These are phyloP conservation scores for Epinotia demarniana DNA, from an alignment of 2,888 invertebrate genomes.

Conservation along the genomic window DNA sequence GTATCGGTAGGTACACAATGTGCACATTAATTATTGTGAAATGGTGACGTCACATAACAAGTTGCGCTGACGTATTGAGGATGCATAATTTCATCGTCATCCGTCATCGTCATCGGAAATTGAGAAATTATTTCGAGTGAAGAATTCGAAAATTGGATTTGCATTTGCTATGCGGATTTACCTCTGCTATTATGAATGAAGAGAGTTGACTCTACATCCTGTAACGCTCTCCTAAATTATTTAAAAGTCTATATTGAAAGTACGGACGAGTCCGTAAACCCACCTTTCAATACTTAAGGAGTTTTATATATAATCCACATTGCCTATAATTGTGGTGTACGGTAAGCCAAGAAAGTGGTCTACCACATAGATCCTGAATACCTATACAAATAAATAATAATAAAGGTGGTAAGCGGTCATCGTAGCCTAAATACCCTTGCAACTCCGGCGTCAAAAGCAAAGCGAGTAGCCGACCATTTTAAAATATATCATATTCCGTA, in stretches of 20 bases:
- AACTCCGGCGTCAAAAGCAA: no score
- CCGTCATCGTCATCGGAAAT: slow-evolving; percentile 30
- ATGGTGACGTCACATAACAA: slow-evolving; percentile 2
- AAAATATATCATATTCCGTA: no score
- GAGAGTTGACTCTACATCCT: neutral
- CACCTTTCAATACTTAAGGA: no score
- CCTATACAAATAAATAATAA: no score
- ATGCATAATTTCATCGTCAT: slow-evolving; percentile 24
- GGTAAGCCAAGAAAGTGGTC: no score
- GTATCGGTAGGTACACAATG: neutral
- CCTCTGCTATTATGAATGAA: neutral
- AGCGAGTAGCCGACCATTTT: no score
- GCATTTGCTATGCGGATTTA: slow-evolving; percentile 20
- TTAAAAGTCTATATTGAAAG: neutral
- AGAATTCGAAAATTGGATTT: slow-evolving; percentile 24
- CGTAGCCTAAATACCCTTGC: no score
- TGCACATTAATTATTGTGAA: neutral
- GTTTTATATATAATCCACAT: no score
- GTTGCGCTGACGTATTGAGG: slow-evolving; percentile 24
- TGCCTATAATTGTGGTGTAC: no score
- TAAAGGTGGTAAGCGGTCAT: no score
- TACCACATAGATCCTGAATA: no score
- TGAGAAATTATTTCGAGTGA: slow-evolving; percentile 29
- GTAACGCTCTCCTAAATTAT: neutral
- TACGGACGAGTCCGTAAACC: neutral